A percentile compares a stretch with the other conserved stretches of the same genome.
Evolutionary conservation across 2,888 invertebrate species (phyloP).

Genomic region (Hedya salicella): DNA sequence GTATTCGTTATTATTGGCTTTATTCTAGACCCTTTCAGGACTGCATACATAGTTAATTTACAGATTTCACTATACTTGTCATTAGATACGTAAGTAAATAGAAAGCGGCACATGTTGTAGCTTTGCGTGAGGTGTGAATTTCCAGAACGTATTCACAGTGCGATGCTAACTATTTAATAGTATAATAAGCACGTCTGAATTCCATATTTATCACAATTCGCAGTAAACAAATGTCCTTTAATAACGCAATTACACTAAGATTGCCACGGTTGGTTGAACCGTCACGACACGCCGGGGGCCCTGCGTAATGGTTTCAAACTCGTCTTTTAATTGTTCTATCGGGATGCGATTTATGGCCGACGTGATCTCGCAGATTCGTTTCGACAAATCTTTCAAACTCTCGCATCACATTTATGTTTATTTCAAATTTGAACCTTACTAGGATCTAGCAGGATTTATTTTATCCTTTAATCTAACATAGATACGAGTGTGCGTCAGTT

Average conservation of each 20-base stretch:
- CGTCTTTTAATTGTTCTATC: conserved; percentile 85
- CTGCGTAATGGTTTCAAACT: conserved; percentile 85
- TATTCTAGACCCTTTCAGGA: neutral
- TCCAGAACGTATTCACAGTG: neutral
- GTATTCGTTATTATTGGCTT: conserved; percentile 19
- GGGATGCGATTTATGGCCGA: conserved; percentile 80
- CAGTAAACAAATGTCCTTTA: conserved; percentile 40
- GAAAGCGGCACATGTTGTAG: no score
- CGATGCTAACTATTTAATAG: conserved; percentile 9
- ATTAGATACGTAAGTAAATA: no score
- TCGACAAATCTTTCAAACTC: neutral
- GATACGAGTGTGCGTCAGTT: conserved; percentile 6
- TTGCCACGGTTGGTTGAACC: conserved; percentile 53
- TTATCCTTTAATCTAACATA: neutral
- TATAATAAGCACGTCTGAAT: neutral
- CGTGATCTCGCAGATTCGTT: conserved; percentile 81
- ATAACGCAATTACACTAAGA: conserved; percentile 30
- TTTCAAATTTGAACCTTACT: conserved; percentile 11
- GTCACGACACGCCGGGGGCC: conserved; percentile 76
- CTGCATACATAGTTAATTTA: no score
- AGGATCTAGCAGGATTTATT: neutral
- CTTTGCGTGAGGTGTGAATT: neutral
- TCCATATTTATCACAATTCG: conserved; percentile 16
- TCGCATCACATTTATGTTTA: neutral
- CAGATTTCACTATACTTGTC: no score